A percentile compares a stretch with the other conserved stretches of the same genome.
Conservation (phyloP, 2,113 vertebrate genomes). For the Aegithalos caudatus region DNA sequence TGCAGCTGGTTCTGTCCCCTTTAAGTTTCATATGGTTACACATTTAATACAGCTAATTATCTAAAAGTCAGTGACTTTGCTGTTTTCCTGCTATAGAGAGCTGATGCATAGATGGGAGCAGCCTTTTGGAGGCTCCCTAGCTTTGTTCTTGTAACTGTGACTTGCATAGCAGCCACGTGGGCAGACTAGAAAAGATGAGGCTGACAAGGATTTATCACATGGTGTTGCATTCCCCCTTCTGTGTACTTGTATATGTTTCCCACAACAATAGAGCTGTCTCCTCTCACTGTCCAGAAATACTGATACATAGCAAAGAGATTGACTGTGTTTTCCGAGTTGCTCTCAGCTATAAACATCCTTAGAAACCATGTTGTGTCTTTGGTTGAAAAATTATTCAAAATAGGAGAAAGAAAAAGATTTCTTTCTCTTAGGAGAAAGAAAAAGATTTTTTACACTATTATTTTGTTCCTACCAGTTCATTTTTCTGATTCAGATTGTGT, state of each 20-base stretch:
- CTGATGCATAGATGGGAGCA: rapidly evolving
- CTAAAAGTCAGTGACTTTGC: not conserved
- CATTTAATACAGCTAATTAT: not conserved
- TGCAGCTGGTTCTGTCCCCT: not conserved
- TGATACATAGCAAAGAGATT: not conserved
- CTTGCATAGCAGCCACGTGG: not conserved
- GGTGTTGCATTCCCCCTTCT: not conserved
- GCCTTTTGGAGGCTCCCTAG: not conserved
- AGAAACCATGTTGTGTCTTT: conserved; percentile 19
- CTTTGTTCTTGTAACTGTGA: not conserved
- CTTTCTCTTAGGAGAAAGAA: conserved; percentile 24
- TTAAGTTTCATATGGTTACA: not conserved
- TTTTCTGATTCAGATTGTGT: not conserved
- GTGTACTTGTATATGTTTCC: not conserved
- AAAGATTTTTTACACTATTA: not conserved
- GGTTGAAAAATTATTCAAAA: conserved; percentile 30
- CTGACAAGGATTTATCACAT: not conserved
- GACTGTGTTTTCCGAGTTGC: conserved; percentile 5
- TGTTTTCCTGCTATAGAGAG: not conserved
- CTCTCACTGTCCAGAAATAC: not conserved
- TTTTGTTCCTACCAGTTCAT: conserved; percentile 2
- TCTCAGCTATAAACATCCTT: conserved; percentile 19
- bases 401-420: too few relatives aligned
- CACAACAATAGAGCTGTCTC: not conserved
- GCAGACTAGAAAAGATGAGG: not conserved